Evolutionary conservation across 2,797 vertebrate species (phyloP).

Genomic region (Sciurus vulgaris): DNA sequence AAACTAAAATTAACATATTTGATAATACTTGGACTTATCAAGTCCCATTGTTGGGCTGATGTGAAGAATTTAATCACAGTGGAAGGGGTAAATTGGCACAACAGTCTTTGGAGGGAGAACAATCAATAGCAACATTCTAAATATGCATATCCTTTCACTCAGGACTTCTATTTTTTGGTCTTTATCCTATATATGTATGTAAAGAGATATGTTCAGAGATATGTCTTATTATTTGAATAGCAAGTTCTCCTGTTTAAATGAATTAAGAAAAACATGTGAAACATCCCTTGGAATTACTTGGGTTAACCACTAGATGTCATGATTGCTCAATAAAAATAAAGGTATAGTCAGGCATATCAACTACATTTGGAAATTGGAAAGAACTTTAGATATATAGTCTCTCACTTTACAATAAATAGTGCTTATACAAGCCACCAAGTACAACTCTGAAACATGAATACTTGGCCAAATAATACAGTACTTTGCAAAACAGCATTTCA

Average conservation of each 20-base stretch:
- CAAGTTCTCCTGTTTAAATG: conserved; percentile 19
- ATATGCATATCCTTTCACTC: conserved; percentile 2
- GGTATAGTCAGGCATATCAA: background rate
- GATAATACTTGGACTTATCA: background rate
- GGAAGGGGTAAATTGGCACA: background rate
- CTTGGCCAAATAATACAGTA: background rate
- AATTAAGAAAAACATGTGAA: conserved; percentile 35
- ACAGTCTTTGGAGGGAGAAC: background rate
- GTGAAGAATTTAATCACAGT: background rate
- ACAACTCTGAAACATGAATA: background rate
- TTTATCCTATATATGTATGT: conserved; percentile 22
- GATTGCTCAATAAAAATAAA: conserved; percentile 58
- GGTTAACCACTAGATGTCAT: conserved; percentile 78
- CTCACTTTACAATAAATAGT: conserved; percentile 20
- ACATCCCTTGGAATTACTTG: conserved; percentile 49
- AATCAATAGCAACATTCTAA: background rate
- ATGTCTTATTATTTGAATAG: conserved; percentile 26
- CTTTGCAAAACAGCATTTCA: conserved; percentile 33
- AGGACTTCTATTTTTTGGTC: background rate
- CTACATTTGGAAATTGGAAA: background rate
- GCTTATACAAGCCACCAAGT: background rate
- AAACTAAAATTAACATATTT: background rate
- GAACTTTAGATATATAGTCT: background rate
- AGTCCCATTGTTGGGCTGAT: background rate
- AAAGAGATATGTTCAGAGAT: background rate